phyloP scores from a whole-genome alignment of 2,888 invertebrate species.

The Antheraea assamensis region DNA sequence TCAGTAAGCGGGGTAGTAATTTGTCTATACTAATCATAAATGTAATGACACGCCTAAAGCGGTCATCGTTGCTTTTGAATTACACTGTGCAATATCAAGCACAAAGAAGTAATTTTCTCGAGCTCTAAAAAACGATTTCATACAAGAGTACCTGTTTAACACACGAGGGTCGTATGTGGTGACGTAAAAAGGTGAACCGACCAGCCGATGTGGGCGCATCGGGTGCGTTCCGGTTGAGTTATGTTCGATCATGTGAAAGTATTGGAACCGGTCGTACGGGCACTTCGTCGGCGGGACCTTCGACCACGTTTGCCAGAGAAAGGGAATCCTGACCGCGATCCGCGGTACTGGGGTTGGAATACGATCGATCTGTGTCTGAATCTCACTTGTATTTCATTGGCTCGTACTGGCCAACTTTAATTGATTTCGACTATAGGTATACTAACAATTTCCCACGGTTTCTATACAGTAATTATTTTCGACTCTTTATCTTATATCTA shows the following conservation, averaged over 20 bases:
- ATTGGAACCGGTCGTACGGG: constrained; percentile 2
- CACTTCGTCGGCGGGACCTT: background rate
- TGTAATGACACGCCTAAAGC: no score
- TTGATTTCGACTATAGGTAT: background rate
- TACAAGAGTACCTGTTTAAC: background rate
- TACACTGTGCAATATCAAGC: no score
- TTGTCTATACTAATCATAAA: no score
- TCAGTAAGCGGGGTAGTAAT: no score
- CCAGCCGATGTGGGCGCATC: background rate
- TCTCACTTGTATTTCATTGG: background rate
- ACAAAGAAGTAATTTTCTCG: no score
- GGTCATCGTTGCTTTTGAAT: no score
- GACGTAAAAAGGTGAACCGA: background rate
- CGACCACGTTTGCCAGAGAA: background rate
- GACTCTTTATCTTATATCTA: no score
- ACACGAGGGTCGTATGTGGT: background rate
- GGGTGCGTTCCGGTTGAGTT: background rate
- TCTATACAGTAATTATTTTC: no score
- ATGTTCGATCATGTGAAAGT: constrained; percentile 2
- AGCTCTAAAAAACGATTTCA: no score
- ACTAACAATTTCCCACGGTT: no score
- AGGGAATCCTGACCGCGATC: constrained; percentile 13
- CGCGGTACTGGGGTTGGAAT: constrained; percentile 25
- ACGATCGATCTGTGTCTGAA: background rate
- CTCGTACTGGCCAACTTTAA: background rate